Base-by-base conservation (phyloP, 2,113 vertebrate genomes). In the Malurus cyaneus region DNA sequence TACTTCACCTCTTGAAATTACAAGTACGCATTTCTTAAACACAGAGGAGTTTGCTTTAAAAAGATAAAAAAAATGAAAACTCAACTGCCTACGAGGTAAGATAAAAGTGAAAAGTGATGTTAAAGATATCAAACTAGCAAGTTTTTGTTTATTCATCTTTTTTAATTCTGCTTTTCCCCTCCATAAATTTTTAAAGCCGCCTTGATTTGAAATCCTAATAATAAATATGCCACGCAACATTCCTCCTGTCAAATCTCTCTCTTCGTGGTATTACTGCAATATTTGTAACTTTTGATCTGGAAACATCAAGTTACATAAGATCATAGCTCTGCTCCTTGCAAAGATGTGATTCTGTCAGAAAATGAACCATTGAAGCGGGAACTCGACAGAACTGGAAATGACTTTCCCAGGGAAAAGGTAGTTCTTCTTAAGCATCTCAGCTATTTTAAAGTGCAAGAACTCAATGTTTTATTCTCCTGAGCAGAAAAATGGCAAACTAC, bases 291-390 rank as follows among this genome's bases (percentile, higher is more conserved):
- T 96, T 94, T 96, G 93, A 96, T 97, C 94, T 96, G 95, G 95
- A 97, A 97, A 95, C 86, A 97, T 73, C 85, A 83, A 87, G 91
- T 98, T 98, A 97, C 32, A 3, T 96, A 98, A 97, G 95, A 95
- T 66, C 88, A 84, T 29, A 80, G 92, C 66, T 96, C 87, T 92
- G 74, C 89, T 95, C 29, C 54, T 93, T 69, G 71, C 89, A 88
- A 96, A 92, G 82, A 94, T 73, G 52, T 57, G 95, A 96, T 96
- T 96, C 96, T 96, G 95, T 96, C 95, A 96, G 78, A 86, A 95
- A 97, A 96, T 60, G 84, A 96, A 92, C 85, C 86, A 80, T 50
- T 62, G 95, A 97, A 97, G 96, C 83, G 32, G 91, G 97, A 96
- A 96, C 89, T 86, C 36, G 95, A 94, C 89, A 95, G 94, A 97